These are phyloP conservation scores for Lasioglossum figueresi DNA, from an alignment of 2,888 invertebrate species.

Conservation along the genomic window DNA sequence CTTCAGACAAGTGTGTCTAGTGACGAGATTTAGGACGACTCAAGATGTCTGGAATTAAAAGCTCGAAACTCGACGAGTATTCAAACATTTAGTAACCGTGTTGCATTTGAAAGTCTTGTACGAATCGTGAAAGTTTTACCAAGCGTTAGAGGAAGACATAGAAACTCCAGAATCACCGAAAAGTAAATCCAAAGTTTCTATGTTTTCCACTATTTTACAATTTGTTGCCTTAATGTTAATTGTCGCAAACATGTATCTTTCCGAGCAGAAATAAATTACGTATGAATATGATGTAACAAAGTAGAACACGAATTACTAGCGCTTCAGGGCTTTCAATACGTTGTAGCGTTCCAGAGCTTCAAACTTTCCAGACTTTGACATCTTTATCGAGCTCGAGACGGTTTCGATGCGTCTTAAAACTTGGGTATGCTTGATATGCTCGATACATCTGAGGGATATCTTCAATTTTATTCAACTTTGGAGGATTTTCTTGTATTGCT, in stretches of 20 bases:
- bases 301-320: background rate
- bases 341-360: background rate
- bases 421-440: background rate
- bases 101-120: background rate
- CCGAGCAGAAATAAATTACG: background rate
- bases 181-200: background rate
- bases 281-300: background rate
- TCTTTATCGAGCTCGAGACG: background rate
- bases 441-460: background rate
- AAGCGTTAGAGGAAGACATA: background rate
- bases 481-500: background rate
- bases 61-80: background rate
- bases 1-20: background rate
- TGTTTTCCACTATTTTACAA: background rate
- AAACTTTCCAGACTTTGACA: slow-evolving; percentile 17
- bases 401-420: background rate
- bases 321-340: background rate
- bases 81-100: background rate
- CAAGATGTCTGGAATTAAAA: slow-evolving; percentile 8
- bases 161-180: background rate
- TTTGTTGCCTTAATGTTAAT: background rate
- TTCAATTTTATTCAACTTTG: background rate
- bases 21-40: background rate
- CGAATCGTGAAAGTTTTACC: background rate
- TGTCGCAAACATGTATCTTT: background rate